Percentiles rank a stretch among this genome's conserved stretches.
phyloP scores from a whole-genome alignment of 1,140 invertebrate species.

The Papilio glaucus region DNA sequence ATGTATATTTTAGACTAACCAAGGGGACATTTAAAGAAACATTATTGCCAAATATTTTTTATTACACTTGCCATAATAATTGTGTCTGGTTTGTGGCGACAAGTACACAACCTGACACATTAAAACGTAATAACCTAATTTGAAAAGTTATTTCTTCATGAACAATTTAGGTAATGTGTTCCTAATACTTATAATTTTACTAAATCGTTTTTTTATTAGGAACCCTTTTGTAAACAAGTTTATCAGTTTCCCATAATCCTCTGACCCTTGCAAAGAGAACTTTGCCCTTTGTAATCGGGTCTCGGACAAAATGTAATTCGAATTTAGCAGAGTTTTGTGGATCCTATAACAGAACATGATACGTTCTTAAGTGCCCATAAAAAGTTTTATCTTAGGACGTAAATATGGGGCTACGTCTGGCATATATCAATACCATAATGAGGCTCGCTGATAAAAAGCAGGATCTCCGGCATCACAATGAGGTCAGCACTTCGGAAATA shows the following conservation, averaged over 20 bases:
- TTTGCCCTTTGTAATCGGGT: background rate
- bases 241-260: background rate
- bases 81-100: no score
- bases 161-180: no score
- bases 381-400: conserved; percentile 16
- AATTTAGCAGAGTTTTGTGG: background rate
- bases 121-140: no score
- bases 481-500: background rate
- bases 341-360: background rate
- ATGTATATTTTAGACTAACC: no score
- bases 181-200: no score
- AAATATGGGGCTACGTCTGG: conserved; percentile 12
- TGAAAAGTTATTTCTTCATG: no score
- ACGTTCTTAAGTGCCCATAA: conserved; percentile 11
- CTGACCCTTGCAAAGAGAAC: background rate
- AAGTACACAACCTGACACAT: no score
- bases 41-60: no score
- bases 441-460: conserved; percentile 13
- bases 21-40: no score
- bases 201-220: no score
- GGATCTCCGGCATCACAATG: background rate
- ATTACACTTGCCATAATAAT: no score
- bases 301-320: conserved; percentile 1
- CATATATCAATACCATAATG: conserved; percentile 11
- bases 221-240: no score